Percentiles rank a stretch among this genome's conserved stretches.
phyloP scores from a whole-genome alignment of 2,797 vertebrate genomes.

The Picus viridis region DNA sequence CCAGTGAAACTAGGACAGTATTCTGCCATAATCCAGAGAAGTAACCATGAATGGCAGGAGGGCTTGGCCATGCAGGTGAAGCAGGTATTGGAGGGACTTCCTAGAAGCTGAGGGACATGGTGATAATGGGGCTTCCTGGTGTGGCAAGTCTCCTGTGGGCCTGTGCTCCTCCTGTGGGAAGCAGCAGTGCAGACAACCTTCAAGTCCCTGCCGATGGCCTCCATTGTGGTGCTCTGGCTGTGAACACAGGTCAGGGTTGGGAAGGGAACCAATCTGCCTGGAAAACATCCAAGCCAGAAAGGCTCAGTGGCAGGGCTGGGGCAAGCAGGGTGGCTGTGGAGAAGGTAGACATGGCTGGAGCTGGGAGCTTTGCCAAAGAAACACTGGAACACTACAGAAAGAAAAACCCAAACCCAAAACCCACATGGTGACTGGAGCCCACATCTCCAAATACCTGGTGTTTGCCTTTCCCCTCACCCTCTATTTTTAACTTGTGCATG shows the following conservation, averaged over 20 bases:
- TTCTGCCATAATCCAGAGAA: background rate
- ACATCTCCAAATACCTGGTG: background rate
- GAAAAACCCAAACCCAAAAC: background rate
- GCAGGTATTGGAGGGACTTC: background rate
- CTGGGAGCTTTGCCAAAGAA: background rate
- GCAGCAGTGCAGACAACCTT: background rate
- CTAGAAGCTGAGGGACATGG: accelerated
- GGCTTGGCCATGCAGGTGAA: background rate
- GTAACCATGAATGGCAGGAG: accelerated
- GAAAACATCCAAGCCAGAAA: too few species aligned
- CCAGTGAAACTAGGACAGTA: background rate
- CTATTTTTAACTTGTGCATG: background rate
- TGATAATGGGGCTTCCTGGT: background rate
- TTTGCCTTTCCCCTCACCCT: background rate
- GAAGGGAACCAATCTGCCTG: background rate
- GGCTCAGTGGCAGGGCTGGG: background rate
- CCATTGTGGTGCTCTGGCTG: accelerated
- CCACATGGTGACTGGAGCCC: background rate
- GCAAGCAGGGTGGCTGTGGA: background rate
- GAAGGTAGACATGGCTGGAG: background rate
- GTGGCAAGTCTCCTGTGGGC: accelerated
- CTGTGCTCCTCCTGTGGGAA: background rate
- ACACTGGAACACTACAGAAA: background rate
- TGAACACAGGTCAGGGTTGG: accelerated
- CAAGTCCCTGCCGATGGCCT: background rate